These are phyloP conservation scores for Caenorhabditis zanzibari DNA, from an alignment of 2,888 invertebrate species.

Conservation along the genomic window DNA sequence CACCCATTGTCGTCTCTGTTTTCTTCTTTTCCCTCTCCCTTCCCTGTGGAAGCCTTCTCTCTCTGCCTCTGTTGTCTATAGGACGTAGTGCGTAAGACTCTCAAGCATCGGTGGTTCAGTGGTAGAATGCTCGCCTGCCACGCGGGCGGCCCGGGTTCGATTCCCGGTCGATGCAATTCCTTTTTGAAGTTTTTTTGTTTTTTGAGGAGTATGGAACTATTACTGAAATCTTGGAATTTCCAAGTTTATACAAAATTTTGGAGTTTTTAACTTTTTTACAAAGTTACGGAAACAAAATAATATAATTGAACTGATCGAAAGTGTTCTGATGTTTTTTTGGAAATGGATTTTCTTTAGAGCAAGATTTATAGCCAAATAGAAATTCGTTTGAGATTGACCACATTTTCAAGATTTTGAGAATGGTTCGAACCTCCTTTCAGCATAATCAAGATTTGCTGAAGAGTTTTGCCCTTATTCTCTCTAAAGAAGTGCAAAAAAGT, in stretches of 20 bases:
- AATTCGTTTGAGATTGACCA: too few relatives aligned
- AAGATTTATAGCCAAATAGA: too few relatives aligned
- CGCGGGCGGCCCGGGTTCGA: slow-evolving; percentile 81
- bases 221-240: neutral
- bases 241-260: too few relatives aligned
- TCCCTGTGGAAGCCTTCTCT: neutral
- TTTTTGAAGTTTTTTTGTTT: slow-evolving; percentile 40
- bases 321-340: too few relatives aligned
- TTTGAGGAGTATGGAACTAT: neutral
- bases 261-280: too few relatives aligned
- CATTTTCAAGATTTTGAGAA: too few relatives aligned
- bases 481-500: neutral
- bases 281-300: too few relatives aligned
- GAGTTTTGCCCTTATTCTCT: neutral
- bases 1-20: neutral
- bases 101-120: slow-evolving; percentile 77
- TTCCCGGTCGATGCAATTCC: slow-evolving; percentile 78
- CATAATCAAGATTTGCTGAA: neutral
- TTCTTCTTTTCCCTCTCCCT: neutral
- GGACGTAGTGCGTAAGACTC: neutral
- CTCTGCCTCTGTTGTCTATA: slow-evolving; percentile 1
- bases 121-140: slow-evolving; percentile 81
- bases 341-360: too few relatives aligned
- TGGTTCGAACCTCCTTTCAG: too few relatives aligned
- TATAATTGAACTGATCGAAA: too few relatives aligned